A percentile compares a stretch with the other conserved stretches of the same genome.
phyloP scores from a whole-genome alignment of 2,797 vertebrate genomes.

The Anolis apletophallus region DNA sequence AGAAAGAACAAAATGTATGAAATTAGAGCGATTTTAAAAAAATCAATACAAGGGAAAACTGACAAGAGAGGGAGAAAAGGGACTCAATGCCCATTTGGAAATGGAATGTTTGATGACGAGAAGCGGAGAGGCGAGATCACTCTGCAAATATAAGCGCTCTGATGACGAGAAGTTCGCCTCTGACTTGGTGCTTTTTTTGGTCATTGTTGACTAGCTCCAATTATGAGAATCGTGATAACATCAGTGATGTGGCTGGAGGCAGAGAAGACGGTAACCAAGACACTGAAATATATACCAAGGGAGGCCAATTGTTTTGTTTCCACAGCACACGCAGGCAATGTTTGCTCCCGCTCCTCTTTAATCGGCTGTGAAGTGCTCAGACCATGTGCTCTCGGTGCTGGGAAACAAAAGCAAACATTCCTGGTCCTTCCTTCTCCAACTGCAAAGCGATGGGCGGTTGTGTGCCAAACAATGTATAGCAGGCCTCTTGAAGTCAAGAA shows the following conservation, averaged over 20 bases:
- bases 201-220: background rate
- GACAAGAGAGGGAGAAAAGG: background rate
- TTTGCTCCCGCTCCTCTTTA: background rate
- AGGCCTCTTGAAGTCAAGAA: background rate
- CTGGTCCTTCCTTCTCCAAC: background rate
- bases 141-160: background rate
- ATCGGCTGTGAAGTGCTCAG: background rate
- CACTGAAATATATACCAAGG: background rate
- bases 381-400: background rate
- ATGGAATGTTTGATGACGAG: background rate
- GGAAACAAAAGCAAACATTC: background rate
- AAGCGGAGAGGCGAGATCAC: background rate
- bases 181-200: background rate
- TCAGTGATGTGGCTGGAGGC: background rate
- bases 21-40: background rate
- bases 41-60: background rate
- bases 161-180: background rate
- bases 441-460: background rate
- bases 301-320: background rate
- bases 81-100: background rate
- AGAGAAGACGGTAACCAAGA: background rate
- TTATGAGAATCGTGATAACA: conserved; percentile 8
- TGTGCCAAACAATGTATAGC: background rate
- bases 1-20: background rate
- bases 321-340: background rate